Conservation (phyloP, 2,113 vertebrate species). For the Hirundichthys speculiger region DNA sequence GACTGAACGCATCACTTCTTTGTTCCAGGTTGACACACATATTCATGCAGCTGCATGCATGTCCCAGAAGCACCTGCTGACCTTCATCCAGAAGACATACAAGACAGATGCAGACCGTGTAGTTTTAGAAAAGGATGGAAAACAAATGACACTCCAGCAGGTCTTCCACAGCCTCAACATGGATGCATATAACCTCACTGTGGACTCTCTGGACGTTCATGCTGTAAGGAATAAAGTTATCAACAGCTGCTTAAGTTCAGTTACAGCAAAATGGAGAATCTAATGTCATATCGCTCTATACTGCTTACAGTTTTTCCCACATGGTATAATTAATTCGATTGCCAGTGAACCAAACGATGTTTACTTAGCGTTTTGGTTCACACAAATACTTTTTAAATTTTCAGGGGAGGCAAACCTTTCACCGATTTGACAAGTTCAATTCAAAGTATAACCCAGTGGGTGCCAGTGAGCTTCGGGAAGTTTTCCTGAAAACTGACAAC, state of each 20-base stretch:
- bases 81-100: slow-evolving; percentile 95
- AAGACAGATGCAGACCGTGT: slow-evolving; percentile 92
- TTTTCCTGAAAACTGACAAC: slow-evolving; percentile 98
- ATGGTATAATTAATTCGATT: no score
- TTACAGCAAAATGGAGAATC: no score
- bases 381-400: slow-evolving; percentile 2
- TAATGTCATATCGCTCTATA: not conserved
- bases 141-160: slow-evolving; percentile 90
- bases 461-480: slow-evolving; percentile 94
- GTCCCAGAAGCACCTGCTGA: slow-evolving; percentile 97
- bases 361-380: no score
- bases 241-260: no score
- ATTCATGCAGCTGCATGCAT: slow-evolving; percentile 98
- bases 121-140: slow-evolving; percentile 88
- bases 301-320: not conserved
- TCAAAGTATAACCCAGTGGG: slow-evolving; percentile 98
- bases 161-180: slow-evolving; percentile 94
- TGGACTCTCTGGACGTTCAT: slow-evolving; percentile 95
- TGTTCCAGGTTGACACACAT: slow-evolving; percentile 93
- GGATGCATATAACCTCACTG: slow-evolving; percentile 94
- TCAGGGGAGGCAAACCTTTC: slow-evolving; percentile 97
- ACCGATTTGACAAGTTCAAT: slow-evolving; percentile 98
- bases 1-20: not conserved
- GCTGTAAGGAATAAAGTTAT: slow-evolving; percentile 83
- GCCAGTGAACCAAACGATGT: no score